Base-by-base conservation (phyloP, 2,888 invertebrate species). In the Ornithoptera priamus region DNA sequence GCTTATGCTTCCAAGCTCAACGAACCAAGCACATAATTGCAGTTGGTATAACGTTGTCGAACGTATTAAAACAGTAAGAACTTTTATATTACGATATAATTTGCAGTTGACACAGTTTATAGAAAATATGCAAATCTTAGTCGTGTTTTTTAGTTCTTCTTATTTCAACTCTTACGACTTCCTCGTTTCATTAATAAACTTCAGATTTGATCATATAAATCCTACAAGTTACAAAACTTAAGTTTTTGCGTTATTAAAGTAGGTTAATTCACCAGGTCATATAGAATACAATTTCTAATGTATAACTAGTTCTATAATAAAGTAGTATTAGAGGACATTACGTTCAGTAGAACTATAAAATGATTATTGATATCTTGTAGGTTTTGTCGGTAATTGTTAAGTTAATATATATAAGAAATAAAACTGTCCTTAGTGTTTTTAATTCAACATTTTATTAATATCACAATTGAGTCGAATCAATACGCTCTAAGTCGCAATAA, bases 361-460 rank as follows among this genome's bases (percentile, higher is more conserved):
- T 12, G 12, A 12, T 46, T 46, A 46, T 46, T 15, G 15, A 46
- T 12, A 46, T 46, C 3, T 46, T 46, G 46, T 46, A 12, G 46
- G 46, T 46, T 46, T 15, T 46, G n/a, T 15, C 12, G 46, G 15
- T 15, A 46, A 4, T 12, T 20, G 5, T n/a, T 56, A 56, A 53
- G 15, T 39, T 1, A n/a, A 56, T 20, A n/a, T 20, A 8, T 1
- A 20, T 56, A 69, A 65, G 50, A 69, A 64, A 76, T 71, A 76
- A 73, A 73, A 72, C 65, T 74, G 65, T 66, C 72, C 65, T 72
- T 76, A 76, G 22, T 76, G 15, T 74, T 80, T 85, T 86, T 85
- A 76, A 78, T 78, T 75, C 86, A 89, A 89, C 87, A 84, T 85
- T 88, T 89, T 89, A 88, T 87, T 92, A 88, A 90, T 92, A 92